These are phyloP conservation scores for Saxidomus purpurata DNA, from an alignment of 1,140 invertebrate species.

Conservation along the genomic window DNA sequence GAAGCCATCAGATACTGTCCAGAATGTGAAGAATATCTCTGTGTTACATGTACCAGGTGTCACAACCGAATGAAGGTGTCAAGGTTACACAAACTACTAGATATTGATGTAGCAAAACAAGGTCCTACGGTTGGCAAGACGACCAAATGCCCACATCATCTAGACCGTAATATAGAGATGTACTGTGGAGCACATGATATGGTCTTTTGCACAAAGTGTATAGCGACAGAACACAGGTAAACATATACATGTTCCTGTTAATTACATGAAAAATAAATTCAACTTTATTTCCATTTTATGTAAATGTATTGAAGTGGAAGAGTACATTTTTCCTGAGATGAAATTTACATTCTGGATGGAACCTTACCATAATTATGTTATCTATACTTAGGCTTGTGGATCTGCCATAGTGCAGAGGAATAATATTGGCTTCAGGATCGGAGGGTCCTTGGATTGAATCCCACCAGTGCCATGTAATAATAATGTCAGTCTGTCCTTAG, in stretches of 20 bases:
- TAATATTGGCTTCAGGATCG: no score
- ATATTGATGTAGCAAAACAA: neutral
- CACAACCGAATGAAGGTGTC: neutral
- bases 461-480: no score
- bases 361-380: no score
- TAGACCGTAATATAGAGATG: neutral
- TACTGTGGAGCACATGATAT: slow-evolving; percentile 7
- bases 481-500: no score
- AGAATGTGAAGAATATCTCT: neutral
- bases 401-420: no score
- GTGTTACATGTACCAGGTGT: neutral
- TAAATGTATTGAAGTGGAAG: neutral
- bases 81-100: neutral
- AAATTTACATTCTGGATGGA: no score
- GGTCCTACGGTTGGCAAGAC: neutral
- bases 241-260: no score
- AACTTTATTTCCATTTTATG: no score
- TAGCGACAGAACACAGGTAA: slow-evolving; percentile 5
- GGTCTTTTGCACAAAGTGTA: neutral
- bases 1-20: neutral
- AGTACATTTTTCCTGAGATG: neutral
- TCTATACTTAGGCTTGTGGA: no score
- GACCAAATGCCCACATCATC: neutral
- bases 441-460: no score
- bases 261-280: no score